These are phyloP conservation scores for Eretmochelys imbricata DNA, from an alignment of 2,113 vertebrate species.

Conservation along the genomic window DNA sequence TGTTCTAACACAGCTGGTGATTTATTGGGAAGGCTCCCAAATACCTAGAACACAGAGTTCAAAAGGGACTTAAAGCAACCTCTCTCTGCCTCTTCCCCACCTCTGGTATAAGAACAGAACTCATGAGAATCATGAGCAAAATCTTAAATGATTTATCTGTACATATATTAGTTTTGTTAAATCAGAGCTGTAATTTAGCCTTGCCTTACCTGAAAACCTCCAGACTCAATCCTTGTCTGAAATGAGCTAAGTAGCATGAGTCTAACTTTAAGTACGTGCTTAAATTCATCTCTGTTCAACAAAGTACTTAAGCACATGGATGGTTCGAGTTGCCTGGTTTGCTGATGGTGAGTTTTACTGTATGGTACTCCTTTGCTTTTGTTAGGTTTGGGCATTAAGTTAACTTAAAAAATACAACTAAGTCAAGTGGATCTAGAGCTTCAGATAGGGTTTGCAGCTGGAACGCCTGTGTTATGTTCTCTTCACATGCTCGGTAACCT, in stretches of 20 bases:
- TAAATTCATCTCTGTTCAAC: background rate
- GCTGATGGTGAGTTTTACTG: background rate
- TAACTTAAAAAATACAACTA: no score
- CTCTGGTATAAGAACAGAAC: background rate
- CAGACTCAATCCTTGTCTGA: background rate
- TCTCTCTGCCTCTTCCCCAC: background rate
- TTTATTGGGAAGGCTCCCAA: background rate
- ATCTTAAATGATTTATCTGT: background rate
- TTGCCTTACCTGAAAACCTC: background rate
- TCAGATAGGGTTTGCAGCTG: background rate
- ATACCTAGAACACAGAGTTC: background rate
- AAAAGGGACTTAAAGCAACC: background rate
- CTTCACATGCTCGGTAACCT: background rate
- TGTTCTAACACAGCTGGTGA: background rate
- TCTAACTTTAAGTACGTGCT: no score
- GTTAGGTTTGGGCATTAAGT: background rate
- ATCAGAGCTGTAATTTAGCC: background rate
- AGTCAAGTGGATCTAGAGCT: background rate
- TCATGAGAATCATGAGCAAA: background rate
- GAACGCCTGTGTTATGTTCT: background rate
- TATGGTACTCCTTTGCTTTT: fast-evolving
- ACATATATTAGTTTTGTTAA: background rate
- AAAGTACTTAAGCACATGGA: background rate
- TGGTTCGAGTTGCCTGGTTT: background rate
- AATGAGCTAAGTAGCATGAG: background rate